Percentiles rank a stretch among this genome's conserved stretches.
Evolutionary conservation across 2,797 vertebrate genomes (phyloP).

Genomic region (Zalophus californianus): DNA sequence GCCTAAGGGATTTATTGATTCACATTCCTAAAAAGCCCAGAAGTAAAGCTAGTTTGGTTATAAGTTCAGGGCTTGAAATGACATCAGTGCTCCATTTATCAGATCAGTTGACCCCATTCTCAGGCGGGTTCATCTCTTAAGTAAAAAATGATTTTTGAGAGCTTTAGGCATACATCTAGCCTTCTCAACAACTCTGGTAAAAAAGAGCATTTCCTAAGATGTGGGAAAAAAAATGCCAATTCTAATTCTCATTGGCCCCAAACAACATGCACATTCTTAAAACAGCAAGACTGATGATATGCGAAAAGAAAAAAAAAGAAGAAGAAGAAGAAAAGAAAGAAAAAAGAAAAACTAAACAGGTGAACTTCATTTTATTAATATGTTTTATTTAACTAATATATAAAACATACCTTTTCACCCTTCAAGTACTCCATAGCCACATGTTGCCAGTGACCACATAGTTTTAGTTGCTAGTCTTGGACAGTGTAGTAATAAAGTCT

Average conservation of each 20-base stretch:
- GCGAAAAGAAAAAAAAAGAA: neutral
- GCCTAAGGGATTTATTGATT: neutral
- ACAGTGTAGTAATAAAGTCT: neutral
- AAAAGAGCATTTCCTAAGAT: neutral
- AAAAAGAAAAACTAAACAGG: neutral
- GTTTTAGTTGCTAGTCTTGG: neutral
- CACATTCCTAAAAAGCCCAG: neutral
- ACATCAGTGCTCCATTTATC: neutral
- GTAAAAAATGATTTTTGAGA: neutral
- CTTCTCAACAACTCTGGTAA: neutral
- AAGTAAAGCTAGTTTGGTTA: neutral
- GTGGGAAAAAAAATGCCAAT: neutral
- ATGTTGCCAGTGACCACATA: too few species aligned
- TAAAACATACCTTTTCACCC: neutral
- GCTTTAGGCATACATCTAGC: neutral
- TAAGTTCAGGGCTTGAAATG: neutral
- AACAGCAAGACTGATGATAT: neutral
- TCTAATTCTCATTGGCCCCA: neutral
- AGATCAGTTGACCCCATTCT: neutral
- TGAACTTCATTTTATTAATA: neutral
- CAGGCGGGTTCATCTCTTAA: neutral
- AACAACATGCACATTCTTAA: neutral
- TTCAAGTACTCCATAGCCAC: neutral
- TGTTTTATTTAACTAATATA: slow-evolving; percentile 26
- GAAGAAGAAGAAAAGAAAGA: neutral